phyloP scores from a whole-genome alignment of 2,797 vertebrate genomes.

The Myripristis jacobus region DNA sequence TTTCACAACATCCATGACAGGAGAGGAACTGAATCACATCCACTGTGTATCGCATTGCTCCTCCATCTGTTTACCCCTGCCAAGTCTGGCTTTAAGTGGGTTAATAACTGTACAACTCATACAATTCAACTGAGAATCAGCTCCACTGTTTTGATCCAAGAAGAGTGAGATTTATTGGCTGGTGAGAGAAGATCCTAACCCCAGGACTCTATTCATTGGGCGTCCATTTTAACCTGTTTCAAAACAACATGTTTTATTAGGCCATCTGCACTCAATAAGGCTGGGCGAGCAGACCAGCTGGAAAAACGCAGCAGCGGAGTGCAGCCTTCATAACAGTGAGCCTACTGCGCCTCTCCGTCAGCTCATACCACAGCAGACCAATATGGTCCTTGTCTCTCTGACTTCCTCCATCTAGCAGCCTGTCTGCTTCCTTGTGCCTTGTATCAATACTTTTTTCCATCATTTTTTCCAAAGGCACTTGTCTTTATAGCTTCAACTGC shows the following conservation, averaged over 20 bases:
- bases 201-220: constrained; percentile 21
- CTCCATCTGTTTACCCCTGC: not conserved
- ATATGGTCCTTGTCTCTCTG: constrained; percentile 21
- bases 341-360: constrained; percentile 35
- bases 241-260: constrained; percentile 68
- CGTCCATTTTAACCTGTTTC: constrained; percentile 57
- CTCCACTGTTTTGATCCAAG: constrained; percentile 28
- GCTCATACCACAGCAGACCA: constrained; percentile 22
- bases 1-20: not conserved
- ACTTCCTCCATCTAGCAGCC: not conserved
- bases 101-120: not conserved
- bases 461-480: not conserved
- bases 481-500: not conserved
- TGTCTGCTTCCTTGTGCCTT: not conserved
- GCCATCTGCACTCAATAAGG: constrained; percentile 62
- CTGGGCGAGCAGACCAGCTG: constrained; percentile 49
- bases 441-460: not conserved
- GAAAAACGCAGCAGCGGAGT: constrained; percentile 32
- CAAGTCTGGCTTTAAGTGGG: constrained; percentile 12
- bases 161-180: constrained; percentile 30
- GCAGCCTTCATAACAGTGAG: constrained; percentile 23
- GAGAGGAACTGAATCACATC: not conserved
- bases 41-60: not conserved
- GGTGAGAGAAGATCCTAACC: constrained; percentile 22
- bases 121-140: constrained; percentile 2